phyloP scores from a whole-genome alignment of 2,113 vertebrate genomes.

The Cathartes aura region DNA sequence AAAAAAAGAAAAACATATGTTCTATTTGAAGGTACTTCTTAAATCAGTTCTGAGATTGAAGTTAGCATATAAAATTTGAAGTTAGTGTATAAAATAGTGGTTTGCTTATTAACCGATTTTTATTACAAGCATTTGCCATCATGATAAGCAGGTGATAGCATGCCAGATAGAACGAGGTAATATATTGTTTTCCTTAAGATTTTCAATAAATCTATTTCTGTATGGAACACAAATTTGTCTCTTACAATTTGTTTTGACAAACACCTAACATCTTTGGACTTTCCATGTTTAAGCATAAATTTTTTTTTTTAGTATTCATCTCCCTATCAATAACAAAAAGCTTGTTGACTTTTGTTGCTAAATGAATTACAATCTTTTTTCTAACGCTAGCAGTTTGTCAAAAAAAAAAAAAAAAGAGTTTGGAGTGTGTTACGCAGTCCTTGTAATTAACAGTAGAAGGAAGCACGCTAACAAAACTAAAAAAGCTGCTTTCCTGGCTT shows the following conservation, averaged over 20 bases:
- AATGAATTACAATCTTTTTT: neutral
- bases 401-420: neutral
- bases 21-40: neutral
- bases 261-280: neutral
- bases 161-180: neutral
- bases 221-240: neutral
- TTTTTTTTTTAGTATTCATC: neutral
- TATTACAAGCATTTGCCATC: neutral
- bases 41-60: neutral
- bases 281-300: neutral
- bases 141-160: neutral
- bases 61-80: neutral
- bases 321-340: neutral
- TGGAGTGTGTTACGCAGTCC: neutral
- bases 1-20: neutral
- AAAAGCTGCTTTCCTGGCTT: neutral
- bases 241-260: neutral
- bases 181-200: neutral
- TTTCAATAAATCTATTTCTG: neutral
- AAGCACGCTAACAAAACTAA: neutral
- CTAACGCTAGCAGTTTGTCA: neutral
- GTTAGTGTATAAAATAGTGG: neutral
- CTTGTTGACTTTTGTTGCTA: neutral
- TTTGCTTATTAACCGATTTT: neutral
- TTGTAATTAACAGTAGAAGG: neutral